phyloP scores from a whole-genome alignment of 2,888 invertebrate genomes.

The Caenorhabditis imperialis region DNA sequence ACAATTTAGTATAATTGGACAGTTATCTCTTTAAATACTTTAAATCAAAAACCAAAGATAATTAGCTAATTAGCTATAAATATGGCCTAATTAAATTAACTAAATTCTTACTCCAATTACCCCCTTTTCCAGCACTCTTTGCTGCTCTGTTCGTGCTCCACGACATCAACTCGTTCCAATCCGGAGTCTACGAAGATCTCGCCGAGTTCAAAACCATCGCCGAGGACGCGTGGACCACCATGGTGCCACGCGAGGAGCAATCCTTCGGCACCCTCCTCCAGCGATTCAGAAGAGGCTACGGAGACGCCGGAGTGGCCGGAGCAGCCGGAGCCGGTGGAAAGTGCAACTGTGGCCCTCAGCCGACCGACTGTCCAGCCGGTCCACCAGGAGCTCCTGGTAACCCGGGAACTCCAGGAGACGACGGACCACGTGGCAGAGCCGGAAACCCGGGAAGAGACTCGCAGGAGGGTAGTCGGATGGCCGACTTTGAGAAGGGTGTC shows the following conservation, averaged over 20 bases:
- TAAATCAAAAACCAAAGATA: no score
- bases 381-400: slow-evolving; percentile 51
- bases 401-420: slow-evolving; percentile 49
- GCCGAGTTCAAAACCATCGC: slow-evolving; percentile 54
- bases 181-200: slow-evolving; percentile 44
- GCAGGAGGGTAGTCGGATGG: slow-evolving; percentile 31
- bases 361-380: slow-evolving; percentile 47
- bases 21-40: no score
- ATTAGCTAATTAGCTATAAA: no score
- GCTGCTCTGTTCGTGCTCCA: slow-evolving; percentile 47
- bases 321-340: slow-evolving; percentile 23
- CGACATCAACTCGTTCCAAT: slow-evolving; percentile 54
- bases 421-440: slow-evolving; percentile 43
- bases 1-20: no score
- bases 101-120: no score
- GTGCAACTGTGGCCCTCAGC: slow-evolving; percentile 52
- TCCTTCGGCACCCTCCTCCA: slow-evolving; percentile 33
- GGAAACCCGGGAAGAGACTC: slow-evolving; percentile 47
- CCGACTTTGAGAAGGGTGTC: slow-evolving; percentile 47
- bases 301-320: slow-evolving; percentile 29
- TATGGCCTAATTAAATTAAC: no score
- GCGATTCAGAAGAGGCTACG: slow-evolving; percentile 41
- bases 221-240: slow-evolving; percentile 46
- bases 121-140: slow-evolving; percentile 44
- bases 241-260: slow-evolving; percentile 41